These are phyloP conservation scores for Channa maculata DNA, from an alignment of 2,113 vertebrate species.

Conservation along the genomic window DNA sequence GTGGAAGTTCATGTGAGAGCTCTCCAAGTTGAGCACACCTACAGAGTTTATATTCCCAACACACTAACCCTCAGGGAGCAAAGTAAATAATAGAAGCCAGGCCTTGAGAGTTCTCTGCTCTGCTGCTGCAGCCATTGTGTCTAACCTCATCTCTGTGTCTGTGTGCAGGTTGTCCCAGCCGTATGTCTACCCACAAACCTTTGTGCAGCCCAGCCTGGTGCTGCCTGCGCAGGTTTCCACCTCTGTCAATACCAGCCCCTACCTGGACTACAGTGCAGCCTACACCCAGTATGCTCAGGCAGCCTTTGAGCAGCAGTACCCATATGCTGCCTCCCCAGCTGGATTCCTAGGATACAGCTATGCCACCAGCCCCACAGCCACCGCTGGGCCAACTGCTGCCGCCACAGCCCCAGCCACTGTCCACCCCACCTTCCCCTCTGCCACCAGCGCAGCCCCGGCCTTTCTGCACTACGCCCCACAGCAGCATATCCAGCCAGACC, in stretches of 20 bases:
- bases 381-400: slow-evolving; percentile 70
- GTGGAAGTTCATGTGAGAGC: slow-evolving; percentile 19
- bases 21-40: slow-evolving; percentile 34
- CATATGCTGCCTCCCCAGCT: slow-evolving; percentile 89
- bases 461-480: slow-evolving; percentile 92
- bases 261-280: slow-evolving; percentile 91
- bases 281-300: slow-evolving; percentile 91
- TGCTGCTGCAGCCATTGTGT: slow-evolving; percentile 1
- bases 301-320: slow-evolving; percentile 94
- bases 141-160: slow-evolving; percentile 37
- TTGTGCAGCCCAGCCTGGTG: slow-evolving; percentile 92
- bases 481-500: slow-evolving; percentile 92
- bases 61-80: slow-evolving; percentile 14
- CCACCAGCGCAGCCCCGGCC: slow-evolving; percentile 74
- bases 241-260: slow-evolving; percentile 88
- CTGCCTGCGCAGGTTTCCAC: slow-evolving; percentile 88
- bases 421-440: slow-evolving; percentile 79
- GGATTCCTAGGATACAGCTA: slow-evolving; percentile 90
- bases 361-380: slow-evolving; percentile 82
- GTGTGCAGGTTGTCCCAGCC: slow-evolving; percentile 88
- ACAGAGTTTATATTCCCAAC: slow-evolving; percentile 53
- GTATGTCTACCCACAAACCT: slow-evolving; percentile 91
- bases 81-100: slow-evolving; percentile 57
- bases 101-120: slow-evolving; percentile 23
- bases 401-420: slow-evolving; percentile 77